Evolutionary conservation across 1,140 invertebrate genomes (phyloP), one percentile per base, ranked within the genome.

Genomic region (Dufourea novaeangliae): DNA sequence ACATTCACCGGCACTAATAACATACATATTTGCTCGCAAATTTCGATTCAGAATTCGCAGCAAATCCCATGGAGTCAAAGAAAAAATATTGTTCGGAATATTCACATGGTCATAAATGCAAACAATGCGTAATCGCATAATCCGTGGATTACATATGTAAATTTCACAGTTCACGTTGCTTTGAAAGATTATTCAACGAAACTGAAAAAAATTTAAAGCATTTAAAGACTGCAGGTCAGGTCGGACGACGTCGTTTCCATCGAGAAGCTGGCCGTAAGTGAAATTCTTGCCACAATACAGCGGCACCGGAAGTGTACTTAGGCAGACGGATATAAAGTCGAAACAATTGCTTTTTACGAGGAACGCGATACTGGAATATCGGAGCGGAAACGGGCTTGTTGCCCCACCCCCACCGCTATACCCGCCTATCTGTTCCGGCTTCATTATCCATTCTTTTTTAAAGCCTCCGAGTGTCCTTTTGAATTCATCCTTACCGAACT

Each of bases 291-390:
- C 80, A 7, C 61, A 29, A 57, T 34, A 56, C 54, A 56, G 69
- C 34, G 39, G 27, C 50, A 11, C 27, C 68, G 57, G 14, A 71
- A 61, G 29, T 41, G 59, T 57, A 14, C 52, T 64, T 39, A 62
- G 76, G 54, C 50, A 62, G 67, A 64, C 64, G 68, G 46, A 72
- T 78, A 84, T 84, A 87, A 83, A 85, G 85, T 76, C 72, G 80
- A 80, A 87, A 87, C 83, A 80, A 87, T 87, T 85, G 80, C 69
- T 79, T 87, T 88, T 87, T 87, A 87, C 83, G 84, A 86, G 64
- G 52, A 61, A 75, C 64, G 85, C 85, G 85, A 75, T 84, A 68
- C 61, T 79, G 37, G 86, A 83, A 86, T 87, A 80, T 80, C 44
- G 52, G 76, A 64, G 32, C 29, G 54, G 37, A 62, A n/a, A 68